Conservation (phyloP, 1,140 invertebrate species). For the Ylistrum balloti region DNA sequence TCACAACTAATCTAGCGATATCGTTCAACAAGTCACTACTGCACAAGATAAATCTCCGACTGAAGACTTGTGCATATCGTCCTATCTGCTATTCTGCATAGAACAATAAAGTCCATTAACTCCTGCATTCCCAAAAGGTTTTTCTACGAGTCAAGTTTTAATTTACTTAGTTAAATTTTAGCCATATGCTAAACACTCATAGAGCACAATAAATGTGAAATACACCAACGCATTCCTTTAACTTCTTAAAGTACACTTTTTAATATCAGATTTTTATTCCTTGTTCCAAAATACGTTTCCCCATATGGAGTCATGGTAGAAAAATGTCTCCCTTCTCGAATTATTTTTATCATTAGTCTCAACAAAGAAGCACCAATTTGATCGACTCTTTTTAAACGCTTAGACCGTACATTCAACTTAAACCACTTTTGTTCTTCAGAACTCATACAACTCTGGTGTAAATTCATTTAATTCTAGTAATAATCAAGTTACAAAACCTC, state of each 20-base stretch:
- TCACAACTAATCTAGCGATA: no score
- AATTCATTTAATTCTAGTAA: neutral
- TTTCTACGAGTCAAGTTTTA: no score
- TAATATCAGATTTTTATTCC: neutral
- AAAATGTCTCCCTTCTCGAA: neutral
- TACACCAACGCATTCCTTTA: neutral
- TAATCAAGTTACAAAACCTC: neutral
- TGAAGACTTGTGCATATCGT: no score
- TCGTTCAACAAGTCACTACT: no score
- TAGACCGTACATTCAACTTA: no score
- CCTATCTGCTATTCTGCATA: no score
- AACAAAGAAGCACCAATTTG: neutral
- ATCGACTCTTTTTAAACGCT: neutral
- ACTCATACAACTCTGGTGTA: neutral
- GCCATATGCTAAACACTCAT: no score
- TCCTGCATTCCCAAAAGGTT: no score
- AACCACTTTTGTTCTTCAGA: neutral
- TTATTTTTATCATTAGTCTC: neutral
- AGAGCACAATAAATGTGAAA: no score
- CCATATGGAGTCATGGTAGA: neutral
- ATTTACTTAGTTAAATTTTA: no score
- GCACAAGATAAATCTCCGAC: no score
- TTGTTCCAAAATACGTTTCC: neutral
- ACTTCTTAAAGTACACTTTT: neutral
- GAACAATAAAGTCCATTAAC: no score